A percentile compares a stretch with the other conserved stretches of the same genome.
These are phyloP conservation scores for Daboia siamensis DNA, from an alignment of 2,113 vertebrate genomes.

Conservation along the genomic window DNA sequence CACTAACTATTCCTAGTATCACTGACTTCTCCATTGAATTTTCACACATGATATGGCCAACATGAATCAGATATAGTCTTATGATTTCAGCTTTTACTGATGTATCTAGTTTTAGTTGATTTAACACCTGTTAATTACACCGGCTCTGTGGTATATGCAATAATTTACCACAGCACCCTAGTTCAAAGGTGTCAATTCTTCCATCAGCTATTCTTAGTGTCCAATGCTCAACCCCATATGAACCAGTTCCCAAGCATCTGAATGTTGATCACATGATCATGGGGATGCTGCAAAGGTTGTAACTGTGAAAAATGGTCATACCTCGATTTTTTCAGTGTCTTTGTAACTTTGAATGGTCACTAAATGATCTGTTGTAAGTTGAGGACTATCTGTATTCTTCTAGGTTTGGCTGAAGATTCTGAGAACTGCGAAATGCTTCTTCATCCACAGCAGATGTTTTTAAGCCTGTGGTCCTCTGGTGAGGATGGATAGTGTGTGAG, in stretches of 20 bases:
- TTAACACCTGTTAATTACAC: background rate
- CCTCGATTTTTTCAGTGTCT: background rate
- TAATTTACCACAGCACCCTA: background rate
- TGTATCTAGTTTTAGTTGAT: no score
- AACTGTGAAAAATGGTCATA: background rate
- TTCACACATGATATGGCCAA: no score
- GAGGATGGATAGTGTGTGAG: background rate
- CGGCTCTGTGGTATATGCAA: background rate
- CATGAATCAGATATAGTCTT: no score
- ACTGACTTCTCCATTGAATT: no score
- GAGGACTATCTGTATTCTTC: background rate
- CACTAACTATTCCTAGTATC: no score
- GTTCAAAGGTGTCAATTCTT: background rate
- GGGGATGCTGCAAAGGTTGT: background rate
- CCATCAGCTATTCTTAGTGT: no score
- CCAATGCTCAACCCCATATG: background rate
- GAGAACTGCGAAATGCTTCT: background rate
- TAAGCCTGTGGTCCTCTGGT: background rate
- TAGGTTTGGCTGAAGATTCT: background rate
- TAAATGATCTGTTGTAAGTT: background rate
- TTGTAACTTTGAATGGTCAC: background rate
- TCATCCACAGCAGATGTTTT: background rate
- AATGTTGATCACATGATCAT: background rate
- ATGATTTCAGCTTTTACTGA: no score
- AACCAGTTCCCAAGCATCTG: background rate